Evolutionary conservation across 92 coral and sea anemone genomes (phyloP).

Genomic region (Heliopora coerulea): DNA sequence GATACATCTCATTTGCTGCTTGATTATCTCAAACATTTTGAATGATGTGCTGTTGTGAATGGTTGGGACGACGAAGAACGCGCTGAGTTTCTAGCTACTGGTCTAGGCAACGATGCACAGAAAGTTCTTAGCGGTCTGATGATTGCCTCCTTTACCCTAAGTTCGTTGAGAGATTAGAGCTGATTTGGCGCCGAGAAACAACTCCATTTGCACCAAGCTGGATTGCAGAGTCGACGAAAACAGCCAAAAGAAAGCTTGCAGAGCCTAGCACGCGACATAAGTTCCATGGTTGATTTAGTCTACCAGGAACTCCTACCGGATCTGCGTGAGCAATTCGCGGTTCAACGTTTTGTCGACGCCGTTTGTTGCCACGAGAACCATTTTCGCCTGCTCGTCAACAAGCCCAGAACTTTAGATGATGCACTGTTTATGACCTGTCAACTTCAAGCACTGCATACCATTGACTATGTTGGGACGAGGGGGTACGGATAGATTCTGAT

Average conservation of each 20-base stretch:
- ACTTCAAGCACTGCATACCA: slow-evolving; percentile 36
- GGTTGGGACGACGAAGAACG: slow-evolving; percentile 51
- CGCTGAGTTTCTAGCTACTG: slow-evolving; percentile 50
- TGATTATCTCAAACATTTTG: slow-evolving; percentile 48
- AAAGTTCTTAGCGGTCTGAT: slow-evolving; percentile 38
- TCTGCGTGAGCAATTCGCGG: slow-evolving; percentile 14
- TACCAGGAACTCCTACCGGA: slow-evolving; percentile 6
- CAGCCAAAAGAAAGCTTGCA: slow-evolving; percentile 47
- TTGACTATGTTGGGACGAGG: slow-evolving; percentile 43
- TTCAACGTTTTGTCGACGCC: slow-evolving; percentile 29
- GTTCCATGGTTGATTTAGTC: slow-evolving; percentile 26
- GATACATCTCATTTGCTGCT: too few species aligned
- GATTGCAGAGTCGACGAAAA: slow-evolving; percentile 45
- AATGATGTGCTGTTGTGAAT: slow-evolving; percentile 50
- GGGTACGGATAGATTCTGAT: neutral
- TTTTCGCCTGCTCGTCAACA: neutral
- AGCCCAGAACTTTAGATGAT: slow-evolving; percentile 35
- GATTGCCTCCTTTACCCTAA: slow-evolving; percentile 44
- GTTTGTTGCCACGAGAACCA: neutral
- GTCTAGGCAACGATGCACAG: slow-evolving; percentile 56
- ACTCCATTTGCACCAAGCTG: slow-evolving; percentile 52
- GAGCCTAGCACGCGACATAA: slow-evolving; percentile 25
- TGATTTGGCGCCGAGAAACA: slow-evolving; percentile 52
- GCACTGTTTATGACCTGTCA: slow-evolving; percentile 39
- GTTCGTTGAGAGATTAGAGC: slow-evolving; percentile 42